Evolutionary conservation across 2,113 vertebrate species (phyloP).

Genomic region (Dendrocopos noguchii): DNA sequence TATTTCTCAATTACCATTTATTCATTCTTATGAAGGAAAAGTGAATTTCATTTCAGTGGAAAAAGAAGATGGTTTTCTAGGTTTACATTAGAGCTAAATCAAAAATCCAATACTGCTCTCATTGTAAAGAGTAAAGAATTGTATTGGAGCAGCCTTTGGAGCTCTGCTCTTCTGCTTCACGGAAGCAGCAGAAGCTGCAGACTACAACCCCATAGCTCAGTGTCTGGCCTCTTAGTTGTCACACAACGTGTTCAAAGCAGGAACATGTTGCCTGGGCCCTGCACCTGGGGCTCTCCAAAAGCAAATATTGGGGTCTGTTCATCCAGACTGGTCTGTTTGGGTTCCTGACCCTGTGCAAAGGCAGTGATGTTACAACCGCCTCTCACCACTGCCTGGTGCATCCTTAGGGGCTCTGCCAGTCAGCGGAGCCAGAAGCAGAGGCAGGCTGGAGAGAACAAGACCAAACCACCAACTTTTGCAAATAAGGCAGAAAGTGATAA

Average conservation of each 20-base stretch:
- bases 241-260: not conserved
- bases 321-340: not conserved
- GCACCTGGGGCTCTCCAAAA: not conserved
- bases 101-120: constrained; percentile 19
- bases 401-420: not conserved
- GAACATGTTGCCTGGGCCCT: not conserved
- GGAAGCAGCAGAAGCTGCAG: not conserved
- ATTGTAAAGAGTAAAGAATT: not conserved
- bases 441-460: not conserved
- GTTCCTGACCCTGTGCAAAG: not conserved
- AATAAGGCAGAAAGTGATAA: not conserved
- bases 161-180: not conserved
- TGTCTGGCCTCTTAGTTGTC: not conserved
- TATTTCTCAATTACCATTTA: constrained; percentile 12
- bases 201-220: not conserved
- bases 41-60: not conserved
- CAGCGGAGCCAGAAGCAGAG: not conserved
- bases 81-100: constrained; percentile 6
- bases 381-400: not conserved
- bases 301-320: not conserved
- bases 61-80: not conserved
- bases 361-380: not conserved
- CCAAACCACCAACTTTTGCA: not conserved
- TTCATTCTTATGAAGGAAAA: not conserved
- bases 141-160: not conserved